A percentile compares a stretch with the other conserved stretches of the same genome.
These are phyloP conservation scores for Lepus europaeus DNA, from an alignment of 2,113 vertebrate species.

Conservation along the genomic window DNA sequence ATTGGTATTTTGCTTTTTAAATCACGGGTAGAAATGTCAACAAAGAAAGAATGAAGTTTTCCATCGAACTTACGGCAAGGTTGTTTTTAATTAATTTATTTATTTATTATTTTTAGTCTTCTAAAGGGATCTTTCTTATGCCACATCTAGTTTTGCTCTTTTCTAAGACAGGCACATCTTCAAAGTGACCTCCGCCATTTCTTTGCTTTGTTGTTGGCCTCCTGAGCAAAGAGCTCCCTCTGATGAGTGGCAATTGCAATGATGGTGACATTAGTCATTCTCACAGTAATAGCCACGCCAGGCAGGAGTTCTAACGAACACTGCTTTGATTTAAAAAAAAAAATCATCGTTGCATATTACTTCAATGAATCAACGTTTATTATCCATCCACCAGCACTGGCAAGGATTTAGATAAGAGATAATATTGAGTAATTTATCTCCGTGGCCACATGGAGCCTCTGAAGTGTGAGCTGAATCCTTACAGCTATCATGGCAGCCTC, in stretches of 20 bases:
- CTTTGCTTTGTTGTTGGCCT: not conserved
- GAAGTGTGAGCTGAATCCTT: slow-evolving; percentile 12
- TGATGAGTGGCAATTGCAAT: not conserved
- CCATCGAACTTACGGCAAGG: not conserved
- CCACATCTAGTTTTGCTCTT: not conserved
- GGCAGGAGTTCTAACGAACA: not conserved
- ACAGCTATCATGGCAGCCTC: not conserved
- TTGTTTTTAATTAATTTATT: not conserved
- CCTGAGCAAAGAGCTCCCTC: not conserved
- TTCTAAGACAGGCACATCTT: slow-evolving; percentile 16
- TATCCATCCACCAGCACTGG: slow-evolving; percentile 47
- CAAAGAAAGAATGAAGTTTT: slow-evolving; percentile 36
- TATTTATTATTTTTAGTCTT: not conserved
- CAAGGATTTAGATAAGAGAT: slow-evolving; percentile 64
- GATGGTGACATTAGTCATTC: not conserved
- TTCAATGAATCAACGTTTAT: slow-evolving; percentile 47
- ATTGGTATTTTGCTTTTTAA: not conserved
- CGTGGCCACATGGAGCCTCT: slow-evolving; percentile 17
- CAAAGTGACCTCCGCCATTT: not conserved
- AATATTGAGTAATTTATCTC: slow-evolving; percentile 1
- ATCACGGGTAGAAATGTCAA: not conserved
- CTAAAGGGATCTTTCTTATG: not conserved
- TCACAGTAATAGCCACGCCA: not conserved
- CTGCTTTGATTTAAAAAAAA: slow-evolving; percentile 33
- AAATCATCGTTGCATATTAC: slow-evolving; percentile 40